phyloP scores from a whole-genome alignment of 2,888 invertebrate species.

The Galerucella calmariensis region DNA sequence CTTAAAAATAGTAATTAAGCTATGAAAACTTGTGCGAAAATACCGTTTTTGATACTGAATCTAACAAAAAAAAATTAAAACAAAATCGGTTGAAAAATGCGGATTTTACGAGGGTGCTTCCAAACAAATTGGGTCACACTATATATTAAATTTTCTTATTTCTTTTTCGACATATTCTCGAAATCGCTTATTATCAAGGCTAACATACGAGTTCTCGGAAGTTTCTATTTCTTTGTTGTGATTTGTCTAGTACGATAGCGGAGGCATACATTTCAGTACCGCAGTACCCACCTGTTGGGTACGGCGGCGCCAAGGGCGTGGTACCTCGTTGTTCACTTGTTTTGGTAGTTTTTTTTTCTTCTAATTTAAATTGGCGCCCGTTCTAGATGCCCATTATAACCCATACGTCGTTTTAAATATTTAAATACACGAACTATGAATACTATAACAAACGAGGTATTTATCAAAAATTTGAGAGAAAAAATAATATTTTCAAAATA shows the following conservation, averaged over 20 bases:
- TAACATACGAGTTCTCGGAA: slow-evolving; percentile 28
- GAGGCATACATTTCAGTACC: slow-evolving; percentile 35
- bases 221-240: slow-evolving; percentile 39
- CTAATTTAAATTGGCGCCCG: slow-evolving; percentile 54
- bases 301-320: slow-evolving; percentile 63
- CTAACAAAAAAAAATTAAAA: too few relatives aligned
- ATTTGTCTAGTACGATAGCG: slow-evolving; percentile 38
- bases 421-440: not conserved
- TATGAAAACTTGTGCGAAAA: too few relatives aligned
- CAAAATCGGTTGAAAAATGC: too few relatives aligned
- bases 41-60: too few relatives aligned
- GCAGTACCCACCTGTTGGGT: slow-evolving; percentile 61
- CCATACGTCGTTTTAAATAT: not conserved
- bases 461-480: too few relatives aligned
- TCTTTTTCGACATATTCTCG: slow-evolving; percentile 8
- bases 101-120: too few relatives aligned
- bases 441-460: too few relatives aligned
- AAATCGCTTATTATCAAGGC: slow-evolving; percentile 19
- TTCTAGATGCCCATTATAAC: not conserved
- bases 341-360: slow-evolving; percentile 55
- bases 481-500: too few relatives aligned
- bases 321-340: slow-evolving; percentile 55
- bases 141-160: not conserved
- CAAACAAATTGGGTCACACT: too few relatives aligned
- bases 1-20: too few relatives aligned